Conservation (phyloP, 2,113 vertebrate species). For the Microtus oregoni region DNA sequence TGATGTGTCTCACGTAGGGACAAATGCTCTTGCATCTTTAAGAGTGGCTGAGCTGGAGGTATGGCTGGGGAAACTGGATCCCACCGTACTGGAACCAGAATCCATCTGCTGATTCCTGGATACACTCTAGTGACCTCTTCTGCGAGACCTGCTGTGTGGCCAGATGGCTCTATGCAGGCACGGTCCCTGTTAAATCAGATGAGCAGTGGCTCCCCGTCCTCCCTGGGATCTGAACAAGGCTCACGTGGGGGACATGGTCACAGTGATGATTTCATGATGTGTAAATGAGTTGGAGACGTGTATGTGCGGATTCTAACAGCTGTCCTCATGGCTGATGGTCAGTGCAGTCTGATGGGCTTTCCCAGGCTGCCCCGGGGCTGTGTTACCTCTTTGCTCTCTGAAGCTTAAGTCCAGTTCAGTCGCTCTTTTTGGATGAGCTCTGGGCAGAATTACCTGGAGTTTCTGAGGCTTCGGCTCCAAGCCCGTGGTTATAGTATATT, state of each 20-base stretch:
- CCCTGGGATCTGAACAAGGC: not conserved
- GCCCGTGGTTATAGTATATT: not conserved
- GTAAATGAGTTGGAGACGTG: not conserved
- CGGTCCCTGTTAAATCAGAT: not conserved
- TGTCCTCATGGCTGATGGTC: not conserved
- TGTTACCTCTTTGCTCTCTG: not conserved
- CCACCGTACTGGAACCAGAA: rapidly evolving
- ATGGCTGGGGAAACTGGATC: not conserved
- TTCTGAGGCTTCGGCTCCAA: not conserved
- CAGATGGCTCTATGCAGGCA: not conserved
- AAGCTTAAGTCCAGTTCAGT: not conserved
- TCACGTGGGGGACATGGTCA: not conserved
- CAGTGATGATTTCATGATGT: not conserved
- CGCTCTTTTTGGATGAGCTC: not conserved
- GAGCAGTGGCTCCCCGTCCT: not conserved
- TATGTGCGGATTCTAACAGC: too few species aligned
- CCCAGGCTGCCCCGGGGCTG: not conserved
- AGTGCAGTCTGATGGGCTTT: not conserved
- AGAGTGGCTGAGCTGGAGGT: not conserved
- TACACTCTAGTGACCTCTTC: not conserved
- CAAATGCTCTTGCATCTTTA: not conserved
- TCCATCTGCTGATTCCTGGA: not conserved
- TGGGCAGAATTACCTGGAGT: not conserved
- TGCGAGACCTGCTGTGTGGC: rapidly evolving
- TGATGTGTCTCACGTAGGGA: not conserved